Conservation (phyloP, 2,888 invertebrate species). For the Eupelmus urozonus region DNA sequence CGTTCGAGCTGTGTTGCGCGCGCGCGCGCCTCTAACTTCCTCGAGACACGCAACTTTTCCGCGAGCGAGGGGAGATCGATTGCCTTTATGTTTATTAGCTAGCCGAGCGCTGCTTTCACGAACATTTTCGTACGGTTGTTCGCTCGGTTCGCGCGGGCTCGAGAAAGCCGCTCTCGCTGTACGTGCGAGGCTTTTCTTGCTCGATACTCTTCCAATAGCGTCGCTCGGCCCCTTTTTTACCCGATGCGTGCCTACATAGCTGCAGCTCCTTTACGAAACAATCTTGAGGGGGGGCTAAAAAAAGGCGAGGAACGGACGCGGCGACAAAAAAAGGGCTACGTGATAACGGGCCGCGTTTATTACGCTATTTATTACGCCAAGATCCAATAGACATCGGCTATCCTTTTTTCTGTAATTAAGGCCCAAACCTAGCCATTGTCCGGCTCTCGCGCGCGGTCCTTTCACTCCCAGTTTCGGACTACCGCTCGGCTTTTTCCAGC, state of each 20-base stretch:
- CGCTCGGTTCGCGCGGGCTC: not conserved
- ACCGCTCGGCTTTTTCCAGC: constrained; percentile 17
- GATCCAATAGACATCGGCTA: constrained; percentile 18
- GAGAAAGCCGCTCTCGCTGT: constrained; percentile 17
- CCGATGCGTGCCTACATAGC: not conserved
- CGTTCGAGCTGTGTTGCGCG: not conserved
- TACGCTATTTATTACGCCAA: constrained; percentile 13
- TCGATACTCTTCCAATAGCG: not conserved
- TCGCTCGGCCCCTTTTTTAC: constrained; percentile 5
- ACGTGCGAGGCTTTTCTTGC: not conserved
- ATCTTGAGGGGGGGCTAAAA: not conserved
- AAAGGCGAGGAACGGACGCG: not conserved
- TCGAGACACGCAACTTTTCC: constrained; percentile 47
- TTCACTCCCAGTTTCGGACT: constrained; percentile 38
- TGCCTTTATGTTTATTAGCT: constrained; percentile 37
- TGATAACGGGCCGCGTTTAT: constrained; percentile 27
- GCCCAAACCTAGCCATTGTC: constrained; percentile 28
- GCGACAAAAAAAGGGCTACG: not conserved
- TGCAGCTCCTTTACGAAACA: constrained; percentile 13
- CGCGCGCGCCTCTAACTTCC: constrained; percentile 19
- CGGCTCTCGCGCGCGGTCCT: constrained; percentile 15
- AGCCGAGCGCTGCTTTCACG: constrained; percentile 27
- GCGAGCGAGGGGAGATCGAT: constrained; percentile 21
- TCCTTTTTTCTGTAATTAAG: constrained; percentile 36
- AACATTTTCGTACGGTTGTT: constrained; percentile 1